These are phyloP conservation scores for Diabrotica virgifera DNA, from an alignment of 1,140 invertebrate species.

Conservation along the genomic window DNA sequence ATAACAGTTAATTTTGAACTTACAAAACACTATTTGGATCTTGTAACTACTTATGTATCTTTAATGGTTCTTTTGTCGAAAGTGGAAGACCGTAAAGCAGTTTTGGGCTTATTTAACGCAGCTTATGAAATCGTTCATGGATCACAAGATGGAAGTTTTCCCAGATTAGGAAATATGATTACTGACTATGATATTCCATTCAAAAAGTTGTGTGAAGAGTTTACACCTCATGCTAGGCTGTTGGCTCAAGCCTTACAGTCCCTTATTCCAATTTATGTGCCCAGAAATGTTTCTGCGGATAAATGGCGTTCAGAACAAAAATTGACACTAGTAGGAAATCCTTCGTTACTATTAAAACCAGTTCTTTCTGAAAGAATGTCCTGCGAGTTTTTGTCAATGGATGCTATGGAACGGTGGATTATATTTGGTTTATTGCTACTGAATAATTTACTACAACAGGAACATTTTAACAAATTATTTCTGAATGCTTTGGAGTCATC, in stretches of 20 bases:
- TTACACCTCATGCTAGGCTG: conserved; percentile 90
- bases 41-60: conserved; percentile 90
- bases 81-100: conserved; percentile 96
- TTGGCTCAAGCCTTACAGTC: conserved; percentile 84
- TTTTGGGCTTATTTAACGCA: conserved; percentile 94
- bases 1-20: conserved; percentile 96
- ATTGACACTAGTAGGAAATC: conserved; percentile 90
- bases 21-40: conserved; percentile 92
- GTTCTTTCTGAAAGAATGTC: conserved; percentile 93
- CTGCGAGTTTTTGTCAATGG: conserved; percentile 94
- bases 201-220: conserved; percentile 96
- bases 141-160: conserved; percentile 39
- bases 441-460: conserved; percentile 74
- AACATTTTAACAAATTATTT: conserved; percentile 86
- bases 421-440: conserved; percentile 91
- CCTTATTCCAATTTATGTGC: conserved; percentile 80
- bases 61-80: conserved; percentile 94
- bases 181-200: conserved; percentile 96
- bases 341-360: conserved; percentile 88
- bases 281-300: conserved; percentile 89
- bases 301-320: conserved; percentile 92
- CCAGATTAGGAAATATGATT: conserved; percentile 65
- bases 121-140: conserved; percentile 95
- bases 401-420: conserved; percentile 95
- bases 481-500: conserved; percentile 85